phyloP scores from a whole-genome alignment of 2,888 invertebrate species.

The Philonicus albiceps region DNA sequence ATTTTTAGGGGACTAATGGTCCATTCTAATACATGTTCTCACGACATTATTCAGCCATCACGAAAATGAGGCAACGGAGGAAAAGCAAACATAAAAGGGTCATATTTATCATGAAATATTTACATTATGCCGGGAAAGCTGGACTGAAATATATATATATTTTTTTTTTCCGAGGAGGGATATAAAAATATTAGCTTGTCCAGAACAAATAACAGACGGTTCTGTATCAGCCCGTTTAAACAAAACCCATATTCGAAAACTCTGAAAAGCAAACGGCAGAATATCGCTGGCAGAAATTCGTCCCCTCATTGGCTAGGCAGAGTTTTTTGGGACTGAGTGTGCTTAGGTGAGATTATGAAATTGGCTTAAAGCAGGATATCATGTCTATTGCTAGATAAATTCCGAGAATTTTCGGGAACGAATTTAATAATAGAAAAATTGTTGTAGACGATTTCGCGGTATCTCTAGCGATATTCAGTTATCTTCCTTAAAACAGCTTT shows the following conservation, averaged over 20 bases:
- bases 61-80: background rate
- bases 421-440: background rate
- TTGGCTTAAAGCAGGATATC: background rate
- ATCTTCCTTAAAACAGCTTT: no score
- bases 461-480: no score
- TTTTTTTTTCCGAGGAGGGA: background rate
- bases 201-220: background rate
- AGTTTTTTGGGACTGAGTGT: background rate
- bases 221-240: background rate
- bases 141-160: background rate
- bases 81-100: conserved; percentile 1
- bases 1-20: background rate
- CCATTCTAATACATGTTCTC: background rate
- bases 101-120: conserved; percentile 30
- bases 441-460: background rate
- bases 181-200: background rate
- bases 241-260: background rate
- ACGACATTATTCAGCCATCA: background rate
- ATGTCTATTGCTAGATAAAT: background rate
- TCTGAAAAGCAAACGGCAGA: background rate
- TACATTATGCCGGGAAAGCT: background rate
- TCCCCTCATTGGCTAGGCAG: background rate
- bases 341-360: background rate
- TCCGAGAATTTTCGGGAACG: background rate
- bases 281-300: background rate